A percentile compares a stretch with the other conserved stretches of the same genome.
phyloP scores from a whole-genome alignment of 2,113 vertebrate genomes.

The Clinocottus analis region DNA sequence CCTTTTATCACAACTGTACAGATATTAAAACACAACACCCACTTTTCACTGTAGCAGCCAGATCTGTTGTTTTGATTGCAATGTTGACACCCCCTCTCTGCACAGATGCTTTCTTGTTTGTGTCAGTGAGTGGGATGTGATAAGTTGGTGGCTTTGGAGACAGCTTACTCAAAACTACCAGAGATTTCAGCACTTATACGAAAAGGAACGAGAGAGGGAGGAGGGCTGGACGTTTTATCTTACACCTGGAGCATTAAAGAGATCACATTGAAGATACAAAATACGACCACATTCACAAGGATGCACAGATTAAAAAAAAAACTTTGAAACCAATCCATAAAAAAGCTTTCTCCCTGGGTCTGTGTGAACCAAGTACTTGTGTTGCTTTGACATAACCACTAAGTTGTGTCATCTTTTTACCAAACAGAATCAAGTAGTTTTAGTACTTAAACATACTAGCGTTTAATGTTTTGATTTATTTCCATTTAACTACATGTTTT shows the following conservation, averaged over 20 bases:
- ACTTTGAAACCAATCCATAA: neutral
- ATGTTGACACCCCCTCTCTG: constrained; percentile 44
- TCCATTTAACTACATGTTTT: no score
- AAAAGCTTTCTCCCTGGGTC: neutral
- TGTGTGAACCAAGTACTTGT: neutral
- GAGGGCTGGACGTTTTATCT: neutral
- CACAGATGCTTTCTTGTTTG: constrained; percentile 65
- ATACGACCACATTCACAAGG: neutral
- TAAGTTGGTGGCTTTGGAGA: constrained; percentile 75
- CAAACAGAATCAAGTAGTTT: no score
- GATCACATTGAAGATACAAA: constrained; percentile 4
- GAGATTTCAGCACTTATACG: constrained; percentile 16
- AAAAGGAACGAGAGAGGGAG: neutral
- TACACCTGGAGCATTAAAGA: constrained; percentile 11
- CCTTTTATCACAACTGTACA: constrained; percentile 40
- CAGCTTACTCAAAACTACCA: constrained; percentile 47
- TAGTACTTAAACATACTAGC: no score
- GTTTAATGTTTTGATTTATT: no score
- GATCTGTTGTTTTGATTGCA: constrained; percentile 58
- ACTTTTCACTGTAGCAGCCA: constrained; percentile 48
- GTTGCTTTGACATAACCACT: neutral
- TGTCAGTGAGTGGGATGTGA: constrained; percentile 72
- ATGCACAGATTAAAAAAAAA: constrained; percentile 16
- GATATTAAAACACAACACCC: constrained; percentile 35
- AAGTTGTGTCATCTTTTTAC: no score